Percentiles rank a stretch among this genome's conserved stretches.
Evolutionary conservation across 2,888 invertebrate species (phyloP).

Genomic region (Mythimna albipuncta): DNA sequence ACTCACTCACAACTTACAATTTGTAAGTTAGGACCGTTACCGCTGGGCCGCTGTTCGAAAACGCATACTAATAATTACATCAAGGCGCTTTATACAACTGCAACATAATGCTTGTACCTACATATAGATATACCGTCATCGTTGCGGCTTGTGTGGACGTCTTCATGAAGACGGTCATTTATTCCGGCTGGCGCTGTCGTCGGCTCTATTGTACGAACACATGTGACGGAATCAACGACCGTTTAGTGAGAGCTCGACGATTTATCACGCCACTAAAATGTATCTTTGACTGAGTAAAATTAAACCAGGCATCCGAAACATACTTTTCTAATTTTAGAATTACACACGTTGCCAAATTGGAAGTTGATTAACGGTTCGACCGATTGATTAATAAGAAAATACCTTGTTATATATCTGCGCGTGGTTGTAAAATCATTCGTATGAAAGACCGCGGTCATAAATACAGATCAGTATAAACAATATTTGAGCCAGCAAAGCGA

Average conservation of each 20-base stretch:
- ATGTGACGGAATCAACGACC: conserved; percentile 72
- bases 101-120: background rate
- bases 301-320: conserved; percentile 67
- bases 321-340: conserved; percentile 78
- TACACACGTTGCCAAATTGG: conserved; percentile 78
- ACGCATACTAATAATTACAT: background rate
- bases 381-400: conserved; percentile 23
- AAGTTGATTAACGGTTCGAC: conserved; percentile 67
- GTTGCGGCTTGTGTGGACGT: conserved; percentile 56
- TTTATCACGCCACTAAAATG: conserved; percentile 72
- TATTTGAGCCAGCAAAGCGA: conserved; percentile 55
- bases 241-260: conserved; percentile 71
- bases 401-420: conserved; percentile 14
- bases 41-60: too few relatives aligned
- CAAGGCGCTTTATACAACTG: background rate
- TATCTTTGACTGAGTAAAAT: conserved; percentile 74
- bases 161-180: conserved; percentile 67
- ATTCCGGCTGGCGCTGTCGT: conserved; percentile 59
- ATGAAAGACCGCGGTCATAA: conserved; percentile 30
- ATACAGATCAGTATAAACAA: conserved; percentile 47
- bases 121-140: conserved; percentile 33
- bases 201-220: conserved; percentile 64
- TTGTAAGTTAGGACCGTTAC: too few relatives aligned
- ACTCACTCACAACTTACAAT: too few relatives aligned
- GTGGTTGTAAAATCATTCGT: conserved; percentile 12